Evolutionary conservation across 2,888 invertebrate genomes (phyloP), one percentile per base, ranked within the genome.

Genomic region (Nemapogon koenigi): DNA sequence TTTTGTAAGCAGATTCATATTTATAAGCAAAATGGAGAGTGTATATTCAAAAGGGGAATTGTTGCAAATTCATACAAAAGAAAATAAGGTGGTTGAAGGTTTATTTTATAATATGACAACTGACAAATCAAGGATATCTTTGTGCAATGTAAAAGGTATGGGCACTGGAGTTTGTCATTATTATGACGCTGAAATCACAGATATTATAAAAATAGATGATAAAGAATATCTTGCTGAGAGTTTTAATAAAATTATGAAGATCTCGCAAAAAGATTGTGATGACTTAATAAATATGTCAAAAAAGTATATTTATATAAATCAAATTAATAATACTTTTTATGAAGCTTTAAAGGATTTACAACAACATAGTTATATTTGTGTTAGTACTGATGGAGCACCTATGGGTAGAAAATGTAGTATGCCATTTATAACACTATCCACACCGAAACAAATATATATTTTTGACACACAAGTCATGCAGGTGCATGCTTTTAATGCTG

Each of bases 381-480:
- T 79, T 2, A 73, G 78, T 40, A 68, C 66, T 4, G 80, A 79
- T 49, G 76, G 79, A 26, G 68, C 78, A n/a, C 59, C 60, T 28
- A 71, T 79, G 71, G 79, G 78, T 0, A 55, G 80, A 29, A 80
- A 80, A 49, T 75, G 73, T 43, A 73, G 72, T 48, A 65, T 80
- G 66, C 76, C 80, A 13, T 71, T 79, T 41, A 43, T 80, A 19
- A 66, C 76, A 2, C 38, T 80, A 33, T 69, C 80, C 3, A 76
- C 76, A 38, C 65, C 70, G 2, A 55, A 57, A 4, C 70, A 78
- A 44, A 76, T 80, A 19, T 80, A 75, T 45, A 75, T 80, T 39
- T 80, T 80, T 59, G 80, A 80, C 46, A 70, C 59, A 35, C 70
- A 80, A 58, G 73, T 67, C 4, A 70, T 79, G 67, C 75, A 76